Evolutionary conservation across 2,888 invertebrate genomes (phyloP).

Genomic region (Aricia artaxerxes): DNA sequence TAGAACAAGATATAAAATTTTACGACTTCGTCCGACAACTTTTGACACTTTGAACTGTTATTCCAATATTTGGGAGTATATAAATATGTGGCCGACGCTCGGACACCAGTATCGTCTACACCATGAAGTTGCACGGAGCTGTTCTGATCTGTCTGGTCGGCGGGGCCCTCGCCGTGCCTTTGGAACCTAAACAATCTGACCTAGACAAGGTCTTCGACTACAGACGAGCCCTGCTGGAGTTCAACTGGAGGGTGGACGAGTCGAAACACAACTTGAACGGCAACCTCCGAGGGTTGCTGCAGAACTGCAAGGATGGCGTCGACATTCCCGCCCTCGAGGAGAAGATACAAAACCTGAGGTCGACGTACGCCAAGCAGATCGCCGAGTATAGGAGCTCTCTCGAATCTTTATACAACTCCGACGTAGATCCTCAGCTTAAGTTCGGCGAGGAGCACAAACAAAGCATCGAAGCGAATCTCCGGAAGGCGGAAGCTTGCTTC

Average conservation of each 20-base stretch:
- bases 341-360: neutral
- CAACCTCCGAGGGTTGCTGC: neutral
- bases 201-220: neutral
- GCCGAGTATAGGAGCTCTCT: neutral
- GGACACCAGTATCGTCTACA: neutral
- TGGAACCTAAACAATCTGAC: neutral
- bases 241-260: neutral
- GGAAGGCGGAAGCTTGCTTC: neutral
- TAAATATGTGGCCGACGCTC: neutral
- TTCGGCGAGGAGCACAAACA: neutral
- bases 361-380: neutral
- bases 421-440: neutral
- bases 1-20: slow-evolving; percentile 4
- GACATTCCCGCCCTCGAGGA: neutral
- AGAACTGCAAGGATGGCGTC: neutral
- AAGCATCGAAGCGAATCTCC: neutral
- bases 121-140: slow-evolving; percentile 15
- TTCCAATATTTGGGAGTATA: neutral
- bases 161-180: neutral
- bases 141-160: neutral
- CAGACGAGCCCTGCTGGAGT: neutral
- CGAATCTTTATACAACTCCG: neutral
- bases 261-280: neutral
- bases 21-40: neutral
- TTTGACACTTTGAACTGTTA: neutral